Evolutionary conservation across 2,888 invertebrate species (phyloP), one percentile per base, ranked within the genome.

Genomic region (Lycaena phlaeas): DNA sequence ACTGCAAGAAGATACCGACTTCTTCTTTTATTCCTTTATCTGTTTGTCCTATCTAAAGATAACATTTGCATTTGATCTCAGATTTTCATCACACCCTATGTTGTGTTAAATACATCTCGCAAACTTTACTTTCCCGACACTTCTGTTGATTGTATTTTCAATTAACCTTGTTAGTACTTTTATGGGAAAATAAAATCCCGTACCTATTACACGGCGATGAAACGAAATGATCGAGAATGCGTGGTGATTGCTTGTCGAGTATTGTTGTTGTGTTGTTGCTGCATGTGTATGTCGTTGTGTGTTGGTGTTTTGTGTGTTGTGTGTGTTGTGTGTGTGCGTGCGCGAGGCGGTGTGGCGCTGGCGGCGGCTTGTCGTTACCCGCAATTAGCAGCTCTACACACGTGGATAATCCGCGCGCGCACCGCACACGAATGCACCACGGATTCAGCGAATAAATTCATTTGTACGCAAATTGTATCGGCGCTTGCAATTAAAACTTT

Each of bases 401-500:
- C 72, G 75, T 72, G 75, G 69, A 71, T 78, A 72, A 78, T 75
- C 75, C 74, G 61, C 69, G 56, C 64, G 46, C 61, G 50, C 59
- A 67, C 47, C 61, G 50, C 59, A 67, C 66, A 64, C 74, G 68
- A 73, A 64, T 79, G 81, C 79, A 78, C 73, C 71, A 68, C 75
- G 70, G 73, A 79, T 78, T 73, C 79, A 73, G 74, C 76, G 68
- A 81, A 82, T 82, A 82, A 81, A 82, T 84, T 81, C 84, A 82
- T 84, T 84, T 82, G 76, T 78, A 81, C 78, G 79, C 81, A 81
- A 82, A 84, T 82, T 81, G 81, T 84, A 84, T 84, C 77, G 84
- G 82, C 77, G 77, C 77, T 79, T 74, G 82, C 82, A 84, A 84
- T 84, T 82, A 84, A 84, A 84, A 84, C 82, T 84, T 84, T 82